Percentiles rank a stretch among this genome's conserved stretches.
phyloP scores from a whole-genome alignment of 2,888 invertebrate genomes.

The Eristalinus sepulchralis region DNA sequence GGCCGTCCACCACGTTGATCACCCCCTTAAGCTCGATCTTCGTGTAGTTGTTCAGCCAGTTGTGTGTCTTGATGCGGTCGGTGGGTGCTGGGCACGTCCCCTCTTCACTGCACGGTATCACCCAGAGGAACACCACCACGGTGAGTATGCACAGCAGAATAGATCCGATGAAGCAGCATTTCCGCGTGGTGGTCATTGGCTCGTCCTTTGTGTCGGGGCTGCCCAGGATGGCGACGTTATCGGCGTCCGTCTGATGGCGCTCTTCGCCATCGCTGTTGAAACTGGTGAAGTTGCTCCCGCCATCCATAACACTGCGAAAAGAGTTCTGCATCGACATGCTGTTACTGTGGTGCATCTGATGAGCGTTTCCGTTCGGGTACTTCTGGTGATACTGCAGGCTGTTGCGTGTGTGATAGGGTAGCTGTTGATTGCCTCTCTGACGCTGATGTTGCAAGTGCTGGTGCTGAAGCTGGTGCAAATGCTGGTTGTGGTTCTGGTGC shows the following conservation, averaged over 20 bases:
- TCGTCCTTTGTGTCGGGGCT: conserved; percentile 82
- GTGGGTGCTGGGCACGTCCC: conserved; percentile 84
- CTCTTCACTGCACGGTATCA: conserved; percentile 87
- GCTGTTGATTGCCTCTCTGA: conserved; percentile 47
- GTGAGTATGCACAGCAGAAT: conserved; percentile 87
- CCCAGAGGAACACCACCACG: conserved; percentile 88
- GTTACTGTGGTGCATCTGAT: conserved; percentile 60
- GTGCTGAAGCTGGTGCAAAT: conserved; percentile 72
- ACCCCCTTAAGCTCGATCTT: conserved; percentile 87
- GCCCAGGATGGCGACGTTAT: conserved; percentile 80
- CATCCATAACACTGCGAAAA: conserved; percentile 79
- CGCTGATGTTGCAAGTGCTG: conserved; percentile 70
- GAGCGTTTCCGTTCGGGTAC: conserved; percentile 47
- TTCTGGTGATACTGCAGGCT: conserved; percentile 64
- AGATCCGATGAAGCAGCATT: conserved; percentile 86
- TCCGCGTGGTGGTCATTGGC: conserved; percentile 86
- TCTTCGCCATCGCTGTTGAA: conserved; percentile 79
- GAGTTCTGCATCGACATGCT: conserved; percentile 76
- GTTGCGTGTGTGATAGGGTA: conserved; percentile 64
- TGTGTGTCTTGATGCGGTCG: conserved; percentile 84
- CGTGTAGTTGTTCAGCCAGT: conserved; percentile 86
- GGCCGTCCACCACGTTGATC: conserved; percentile 86
- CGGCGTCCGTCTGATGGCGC: conserved; percentile 77
- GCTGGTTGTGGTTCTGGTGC: conserved; percentile 72
- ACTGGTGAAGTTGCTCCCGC: conserved; percentile 76